A percentile compares a stretch with the other conserved stretches of the same genome.
phyloP scores from a whole-genome alignment of 2,113 vertebrate genomes.

The Clinocottus analis region DNA sequence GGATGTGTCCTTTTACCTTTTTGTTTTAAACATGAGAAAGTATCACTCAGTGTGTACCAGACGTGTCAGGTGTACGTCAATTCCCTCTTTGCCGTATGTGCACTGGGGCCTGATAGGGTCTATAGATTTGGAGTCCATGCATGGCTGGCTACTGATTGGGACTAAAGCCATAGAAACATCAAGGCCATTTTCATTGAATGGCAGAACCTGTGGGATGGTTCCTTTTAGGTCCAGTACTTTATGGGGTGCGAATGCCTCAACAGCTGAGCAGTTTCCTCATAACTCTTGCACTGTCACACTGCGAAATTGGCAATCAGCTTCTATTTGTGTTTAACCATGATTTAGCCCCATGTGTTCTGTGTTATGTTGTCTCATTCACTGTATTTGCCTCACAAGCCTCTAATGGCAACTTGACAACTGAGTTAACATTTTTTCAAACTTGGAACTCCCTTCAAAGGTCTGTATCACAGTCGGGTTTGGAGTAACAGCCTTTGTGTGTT shows the following conservation, averaged over 20 bases:
- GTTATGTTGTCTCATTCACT: background rate
- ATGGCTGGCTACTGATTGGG: conserved; percentile 68
- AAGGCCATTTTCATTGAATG: conserved; percentile 52
- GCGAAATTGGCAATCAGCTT: background rate
- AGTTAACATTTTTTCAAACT: conserved; percentile 19
- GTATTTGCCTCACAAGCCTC: background rate
- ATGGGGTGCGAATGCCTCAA: background rate
- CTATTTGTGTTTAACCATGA: conserved; percentile 1
- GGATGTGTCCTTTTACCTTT: background rate
- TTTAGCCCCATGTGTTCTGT: conserved; percentile 1
- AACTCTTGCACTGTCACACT: background rate
- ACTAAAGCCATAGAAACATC: conserved; percentile 43
- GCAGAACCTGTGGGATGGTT: conserved; percentile 14
- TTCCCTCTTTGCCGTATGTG: conserved; percentile 58
- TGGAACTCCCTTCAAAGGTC: background rate
- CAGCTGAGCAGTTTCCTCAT: background rate
- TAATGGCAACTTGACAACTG: conserved; percentile 15
- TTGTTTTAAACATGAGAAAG: conserved; percentile 1
- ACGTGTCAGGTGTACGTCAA: conserved; percentile 2
- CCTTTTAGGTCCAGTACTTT: background rate
- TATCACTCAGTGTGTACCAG: background rate
- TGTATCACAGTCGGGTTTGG: conserved; percentile 16
- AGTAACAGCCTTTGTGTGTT: conserved; percentile 29
- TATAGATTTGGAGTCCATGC: conserved; percentile 59
- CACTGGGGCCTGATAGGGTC: conserved; percentile 55